Base-by-base conservation (phyloP, 2,113 vertebrate species). In the Callaeas wilsoni region DNA sequence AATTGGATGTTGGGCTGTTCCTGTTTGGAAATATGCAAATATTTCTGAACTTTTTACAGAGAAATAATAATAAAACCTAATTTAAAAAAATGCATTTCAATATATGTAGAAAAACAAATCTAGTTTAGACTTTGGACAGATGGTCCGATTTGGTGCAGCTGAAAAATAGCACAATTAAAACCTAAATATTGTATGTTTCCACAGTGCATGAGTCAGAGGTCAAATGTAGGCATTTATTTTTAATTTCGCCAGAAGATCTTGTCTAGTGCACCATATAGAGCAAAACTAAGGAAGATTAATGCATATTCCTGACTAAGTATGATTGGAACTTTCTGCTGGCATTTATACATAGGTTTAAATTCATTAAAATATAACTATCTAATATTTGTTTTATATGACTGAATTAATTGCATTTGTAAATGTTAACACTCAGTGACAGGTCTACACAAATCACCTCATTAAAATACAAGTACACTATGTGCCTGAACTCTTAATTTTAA, bases 211-310 rank as follows among this genome's bases (percentile, higher is more conserved):
- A 97, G 97, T 98, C 98, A 98, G 83, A 98, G 98, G 97, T 98
- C 97, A 96, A 97, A 97, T 57, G 41, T 96, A 94, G 95, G 93
- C 93, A 91, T 97, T 98, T 98, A 95, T 98, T 98, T 98, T 98
- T 98, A 96, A 92, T 98, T 98, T 98, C 97, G 80, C 84, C 65
- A 89, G 95, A 91, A 90, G 93, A 97, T 97, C 93, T 93, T 96
- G 95, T 97, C 96, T 97, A 97, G 97, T 96, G 91, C 92, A 97
- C 82, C 96, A 94, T 97, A 94, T 91, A 97, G 97, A 97, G 84
- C 49, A 90, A 97, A 97, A 94, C 81, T 97, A 98, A 98, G 85
- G 91, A 97, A 96, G 97, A 99, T 98, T 94, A 98, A 99, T 98
- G 92, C 92, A 79, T 87, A 69, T 93, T 91, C 87, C 90, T 98